Evolutionary conservation across 2,797 vertebrate genomes (phyloP).

Genomic region (Intellagama lesueurii): DNA sequence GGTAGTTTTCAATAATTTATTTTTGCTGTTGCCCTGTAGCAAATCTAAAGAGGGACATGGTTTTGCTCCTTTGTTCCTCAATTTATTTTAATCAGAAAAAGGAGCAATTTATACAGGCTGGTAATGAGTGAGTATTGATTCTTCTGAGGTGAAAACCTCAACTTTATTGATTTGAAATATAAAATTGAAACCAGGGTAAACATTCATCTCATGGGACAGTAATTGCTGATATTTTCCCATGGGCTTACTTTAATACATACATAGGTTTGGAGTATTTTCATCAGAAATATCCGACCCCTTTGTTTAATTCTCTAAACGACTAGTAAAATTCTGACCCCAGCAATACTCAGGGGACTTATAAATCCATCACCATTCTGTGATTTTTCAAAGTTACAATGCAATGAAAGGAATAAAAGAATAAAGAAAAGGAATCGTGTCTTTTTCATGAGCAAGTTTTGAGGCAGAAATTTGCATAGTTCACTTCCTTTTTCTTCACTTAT

Average conservation of each 20-base stretch:
- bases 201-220: conserved; percentile 43
- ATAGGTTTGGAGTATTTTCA: conserved; percentile 46
- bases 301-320: conserved; percentile 28
- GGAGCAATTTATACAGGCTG: conserved; percentile 32
- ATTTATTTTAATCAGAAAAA: conserved; percentile 30
- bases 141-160: conserved; percentile 31
- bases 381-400: background rate
- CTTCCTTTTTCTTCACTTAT: background rate
- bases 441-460: conserved; percentile 44
- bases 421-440: conserved; percentile 15
- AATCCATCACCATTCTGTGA: background rate
- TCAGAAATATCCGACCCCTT: conserved; percentile 38
- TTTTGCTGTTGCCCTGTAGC: background rate
- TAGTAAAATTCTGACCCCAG: conserved; percentile 18
- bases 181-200: conserved; percentile 39
- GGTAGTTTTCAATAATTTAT: conserved; percentile 1
- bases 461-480: conserved; percentile 39
- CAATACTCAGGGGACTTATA: background rate
- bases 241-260: conserved; percentile 36
- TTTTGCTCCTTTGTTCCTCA: conserved; percentile 19
- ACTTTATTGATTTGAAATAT: conserved; percentile 56
- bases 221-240: conserved; percentile 44
- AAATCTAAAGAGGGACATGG: background rate
- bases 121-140: conserved; percentile 33
- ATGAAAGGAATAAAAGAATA: background rate